phyloP scores from a whole-genome alignment of 2,888 invertebrate species.

The Drosophila kanekoi region DNA sequence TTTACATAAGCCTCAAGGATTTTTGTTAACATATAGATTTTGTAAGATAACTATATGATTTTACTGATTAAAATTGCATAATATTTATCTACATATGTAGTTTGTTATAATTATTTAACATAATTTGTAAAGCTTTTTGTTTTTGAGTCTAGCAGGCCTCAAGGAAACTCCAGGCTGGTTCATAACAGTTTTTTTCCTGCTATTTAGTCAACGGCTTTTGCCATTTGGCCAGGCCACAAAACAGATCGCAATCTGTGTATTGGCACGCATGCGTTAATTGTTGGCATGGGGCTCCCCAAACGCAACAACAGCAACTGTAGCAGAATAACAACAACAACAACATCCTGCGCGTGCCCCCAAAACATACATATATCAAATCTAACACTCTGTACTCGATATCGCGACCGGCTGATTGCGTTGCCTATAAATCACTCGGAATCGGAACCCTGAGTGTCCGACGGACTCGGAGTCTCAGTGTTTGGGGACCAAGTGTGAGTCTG shows the following conservation, averaged over 20 bases:
- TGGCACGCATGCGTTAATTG: constrained; percentile 77
- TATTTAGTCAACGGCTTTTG: constrained; percentile 26
- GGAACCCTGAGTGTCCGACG: constrained; percentile 44
- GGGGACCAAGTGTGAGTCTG: constrained; percentile 40
- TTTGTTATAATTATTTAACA: neutral
- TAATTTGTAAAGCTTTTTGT: neutral
- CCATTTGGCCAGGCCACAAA: constrained; percentile 30
- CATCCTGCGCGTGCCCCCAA: constrained; percentile 79
- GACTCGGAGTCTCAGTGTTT: constrained; percentile 10
- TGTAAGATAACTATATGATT: neutral
- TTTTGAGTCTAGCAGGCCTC: neutral
- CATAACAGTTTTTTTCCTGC: neutral
- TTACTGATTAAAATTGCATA: neutral
- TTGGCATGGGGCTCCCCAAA: constrained; percentile 60
- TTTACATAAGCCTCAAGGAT: neutral
- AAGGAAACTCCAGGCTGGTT: neutral
- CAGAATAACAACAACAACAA: constrained; percentile 42
- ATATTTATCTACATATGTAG: neutral
- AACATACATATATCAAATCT: constrained; percentile 77
- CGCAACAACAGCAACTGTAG: constrained; percentile 23
- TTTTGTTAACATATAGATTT: neutral
- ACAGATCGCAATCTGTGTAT: constrained; percentile 61
- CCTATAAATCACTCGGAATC: constrained; percentile 72
- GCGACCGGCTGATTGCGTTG: constrained; percentile 71
- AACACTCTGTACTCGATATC: constrained; percentile 69